These are phyloP conservation scores for Phasianus colchicus DNA, from an alignment of 2,113 vertebrate genomes.

Conservation along the genomic window DNA sequence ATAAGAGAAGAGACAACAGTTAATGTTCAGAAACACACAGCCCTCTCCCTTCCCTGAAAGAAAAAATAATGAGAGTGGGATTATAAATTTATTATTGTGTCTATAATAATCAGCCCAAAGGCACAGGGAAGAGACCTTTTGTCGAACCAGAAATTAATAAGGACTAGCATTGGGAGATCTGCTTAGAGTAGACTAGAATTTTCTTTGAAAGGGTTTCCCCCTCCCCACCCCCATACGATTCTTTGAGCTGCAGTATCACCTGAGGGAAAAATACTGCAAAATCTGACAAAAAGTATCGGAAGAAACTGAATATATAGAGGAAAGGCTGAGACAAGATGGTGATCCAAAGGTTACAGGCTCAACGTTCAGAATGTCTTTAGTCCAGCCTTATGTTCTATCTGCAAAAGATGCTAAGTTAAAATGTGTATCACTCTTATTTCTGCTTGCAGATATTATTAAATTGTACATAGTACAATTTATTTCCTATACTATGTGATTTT, in stretches of 20 bases:
- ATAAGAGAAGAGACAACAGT: constrained; percentile 43
- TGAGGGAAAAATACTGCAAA: not conserved
- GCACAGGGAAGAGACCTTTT: constrained; percentile 6
- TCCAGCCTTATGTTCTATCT: not conserved
- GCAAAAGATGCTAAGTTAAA: not conserved
- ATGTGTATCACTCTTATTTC: not conserved
- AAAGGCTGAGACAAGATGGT: not conserved
- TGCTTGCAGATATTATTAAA: not conserved
- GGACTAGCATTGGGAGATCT: constrained; percentile 27
- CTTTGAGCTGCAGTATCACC: not conserved
- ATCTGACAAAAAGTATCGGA: constrained; percentile 23
- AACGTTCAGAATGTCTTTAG: not conserved
- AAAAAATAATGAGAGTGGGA: constrained; percentile 24
- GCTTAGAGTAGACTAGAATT: constrained; percentile 25
- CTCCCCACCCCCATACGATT: not conserved
- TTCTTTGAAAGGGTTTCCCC: not conserved
- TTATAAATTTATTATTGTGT: not conserved
- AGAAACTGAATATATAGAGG: constrained; percentile 7
- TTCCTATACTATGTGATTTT: not conserved
- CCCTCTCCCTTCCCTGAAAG: not conserved
- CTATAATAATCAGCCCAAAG: constrained; percentile 42
- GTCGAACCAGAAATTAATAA: constrained; percentile 42
- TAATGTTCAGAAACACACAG: not conserved
- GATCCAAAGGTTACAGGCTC: not conserved
- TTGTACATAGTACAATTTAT: not conserved